Evolutionary conservation across 2,113 vertebrate genomes (phyloP).

Genomic region (Epinephelus cyanopodus): DNA sequence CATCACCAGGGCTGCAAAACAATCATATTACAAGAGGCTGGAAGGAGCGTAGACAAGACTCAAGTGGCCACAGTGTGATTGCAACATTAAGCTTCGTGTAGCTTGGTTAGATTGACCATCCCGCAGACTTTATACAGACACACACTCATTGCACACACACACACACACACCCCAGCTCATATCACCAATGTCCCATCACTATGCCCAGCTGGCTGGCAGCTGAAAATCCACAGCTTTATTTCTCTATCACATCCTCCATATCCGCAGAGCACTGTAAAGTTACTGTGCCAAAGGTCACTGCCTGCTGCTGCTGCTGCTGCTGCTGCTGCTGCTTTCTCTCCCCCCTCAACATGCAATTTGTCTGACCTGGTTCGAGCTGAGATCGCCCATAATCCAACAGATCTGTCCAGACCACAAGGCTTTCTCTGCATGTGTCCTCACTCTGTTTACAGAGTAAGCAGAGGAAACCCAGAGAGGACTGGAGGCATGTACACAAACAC

Average conservation of each 20-base stretch:
- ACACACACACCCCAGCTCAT: conserved; percentile 15
- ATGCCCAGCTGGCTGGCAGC: conserved; percentile 69
- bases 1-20: neutral
- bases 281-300: conserved; percentile 79
- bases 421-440: conserved; percentile 20
- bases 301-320: conserved; percentile 53
- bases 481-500: conserved; percentile 20
- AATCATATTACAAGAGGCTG: neutral
- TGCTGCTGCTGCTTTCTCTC: conserved; percentile 10
- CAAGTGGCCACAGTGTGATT: neutral
- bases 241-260: conserved; percentile 56
- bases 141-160: conserved; percentile 14
- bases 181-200: conserved; percentile 29
- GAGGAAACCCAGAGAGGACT: neutral
- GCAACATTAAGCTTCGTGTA: conserved; percentile 30
- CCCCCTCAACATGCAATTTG: conserved; percentile 55
- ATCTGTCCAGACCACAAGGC: conserved; percentile 52
- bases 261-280: conserved; percentile 54
- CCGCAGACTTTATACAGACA: conserved; percentile 4
- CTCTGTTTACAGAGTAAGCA: conserved; percentile 57
- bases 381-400: conserved; percentile 70
- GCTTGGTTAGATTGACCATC: conserved; percentile 11
- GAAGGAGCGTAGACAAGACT: neutral
- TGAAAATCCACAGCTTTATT: conserved; percentile 77
- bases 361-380: conserved; percentile 63